Base-by-base conservation (phyloP, 2,888 invertebrate genomes). In the Euzetes globulus region DNA sequence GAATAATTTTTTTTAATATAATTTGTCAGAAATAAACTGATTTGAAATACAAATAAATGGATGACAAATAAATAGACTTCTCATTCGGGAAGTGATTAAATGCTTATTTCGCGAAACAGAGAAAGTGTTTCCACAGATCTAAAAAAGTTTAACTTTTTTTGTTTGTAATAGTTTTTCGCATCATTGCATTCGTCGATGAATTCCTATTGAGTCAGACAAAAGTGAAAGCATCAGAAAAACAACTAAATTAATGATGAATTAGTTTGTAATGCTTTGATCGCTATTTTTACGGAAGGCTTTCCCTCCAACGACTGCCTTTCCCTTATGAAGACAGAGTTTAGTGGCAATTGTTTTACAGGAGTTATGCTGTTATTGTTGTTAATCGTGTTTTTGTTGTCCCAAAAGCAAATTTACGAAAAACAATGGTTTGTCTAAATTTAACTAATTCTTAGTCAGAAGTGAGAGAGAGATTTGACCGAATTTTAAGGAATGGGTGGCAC, bases 31-130 rank as follows among this genome's bases (percentile, higher is more conserved):
- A 55, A 55, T 22, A 1, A 19, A 7, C 3, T 19, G 19, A 55
- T 17, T 55, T 25, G 19, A 25, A 55, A 55, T 4, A 7, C 2
- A 19, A 55, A 19, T 9, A 25, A 55, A 55, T 17, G 2, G 7
- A 13, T 19, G n/a, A 22, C 11, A 17, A 19, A 55, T 55, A 55
- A 55, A 55, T 55, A 55, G 55, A 7, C 55, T 3, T 19, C 17
- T 25, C 55, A 55, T 55, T 55, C 55, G 55, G 55, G 55, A 55
- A 55, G 55, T 55, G 22, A 55, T 55, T 25, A 22, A 55, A 55
- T 25, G 3, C n/a, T 25, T 25, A 19, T 25, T 17, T 9, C 9
- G 4, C 19, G n/a, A n/a, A n/a, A n/a, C n/a, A 25, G 55, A 7
- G 55, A 55, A 55, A 55, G 55, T 55, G 55, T 55, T 55, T 55